Base-by-base conservation (phyloP, 2,797 vertebrate genomes). In the Paedocypris micromegethes region DNA sequence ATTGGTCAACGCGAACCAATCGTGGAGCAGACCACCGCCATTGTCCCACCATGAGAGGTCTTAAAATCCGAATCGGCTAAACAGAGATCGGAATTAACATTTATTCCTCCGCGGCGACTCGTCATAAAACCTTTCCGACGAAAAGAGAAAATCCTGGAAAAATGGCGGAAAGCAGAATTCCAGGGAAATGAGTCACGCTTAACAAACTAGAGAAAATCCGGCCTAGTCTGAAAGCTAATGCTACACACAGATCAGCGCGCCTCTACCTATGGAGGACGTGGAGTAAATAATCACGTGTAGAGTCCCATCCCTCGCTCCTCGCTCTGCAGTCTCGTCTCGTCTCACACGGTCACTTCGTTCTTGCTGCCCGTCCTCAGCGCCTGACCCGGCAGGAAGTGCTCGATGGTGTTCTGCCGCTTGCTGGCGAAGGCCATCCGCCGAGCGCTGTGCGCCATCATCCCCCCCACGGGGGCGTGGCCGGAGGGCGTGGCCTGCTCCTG, bases 291-390 rank as follows among this genome's bases (percentile, higher is more conserved):
- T 62, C 43, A 61, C 58, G 46, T 57, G 55, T 49, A 54, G 49
- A 59, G 55, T 74, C 65, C 73, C 52, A 73, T 52, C 69, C 49
- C 67, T 72, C 67, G 23, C 68, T 44, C 57, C 2, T 39, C 64
- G 51, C 68, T 74, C 52, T 38, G 58, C 68, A 65, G 65, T 62
- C 64, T 60, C 65, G 70, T 60, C 48, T 56, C 45, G 70, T 70
- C 72, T 89, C 86, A 93, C 84, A 94, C 93, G 0, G 93, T 94
- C 81, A 94, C 93, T 86, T 94, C 93, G 4, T 93, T 94, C 87
- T 94, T 94, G 86, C 93, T 94, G 68, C 90, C 92, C 6, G 92
- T 94, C 82, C 92, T 89, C 81, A 93, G 81, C 82, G 45, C 91
- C 87, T 86, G 90, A 78, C 84, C 64, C 0, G 94, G 93, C 74